phyloP scores from a whole-genome alignment of 2,113 vertebrate genomes.

The Alces alces region DNA sequence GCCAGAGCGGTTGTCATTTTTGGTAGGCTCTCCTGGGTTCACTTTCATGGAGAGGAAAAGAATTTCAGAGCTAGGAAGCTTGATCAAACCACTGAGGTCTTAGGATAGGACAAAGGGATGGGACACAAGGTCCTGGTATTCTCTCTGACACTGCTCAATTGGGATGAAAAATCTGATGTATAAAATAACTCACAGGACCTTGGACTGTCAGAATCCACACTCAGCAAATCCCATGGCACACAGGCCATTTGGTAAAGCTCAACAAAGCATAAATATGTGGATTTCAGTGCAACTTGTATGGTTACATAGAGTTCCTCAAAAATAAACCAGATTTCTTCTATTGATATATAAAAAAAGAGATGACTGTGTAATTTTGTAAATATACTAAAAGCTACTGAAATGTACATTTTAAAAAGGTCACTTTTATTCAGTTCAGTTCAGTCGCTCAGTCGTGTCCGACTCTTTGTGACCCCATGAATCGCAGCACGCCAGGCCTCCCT shows the following conservation, averaged over 20 bases:
- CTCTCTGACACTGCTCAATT: background rate
- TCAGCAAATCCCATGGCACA: background rate
- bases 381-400: background rate
- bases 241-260: background rate
- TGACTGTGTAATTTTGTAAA: background rate
- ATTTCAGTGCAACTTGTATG: background rate
- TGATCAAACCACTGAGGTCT: background rate
- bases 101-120: background rate
- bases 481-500: too few relatives aligned
- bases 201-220: background rate
- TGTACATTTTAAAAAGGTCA: background rate
- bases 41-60: background rate
- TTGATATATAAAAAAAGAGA: background rate
- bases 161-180: background rate
- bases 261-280: background rate
- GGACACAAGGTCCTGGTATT: background rate
- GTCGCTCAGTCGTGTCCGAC: too few relatives aligned
- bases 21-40: background rate
- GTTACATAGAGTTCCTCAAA: background rate
- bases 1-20: background rate
- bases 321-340: background rate
- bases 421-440: background rate
- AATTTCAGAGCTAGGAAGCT: background rate
- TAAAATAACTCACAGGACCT: background rate
- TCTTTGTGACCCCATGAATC: too few relatives aligned